phyloP scores from a whole-genome alignment of 2,113 vertebrate genomes.

The Nerophis lumbriciformis region DNA sequence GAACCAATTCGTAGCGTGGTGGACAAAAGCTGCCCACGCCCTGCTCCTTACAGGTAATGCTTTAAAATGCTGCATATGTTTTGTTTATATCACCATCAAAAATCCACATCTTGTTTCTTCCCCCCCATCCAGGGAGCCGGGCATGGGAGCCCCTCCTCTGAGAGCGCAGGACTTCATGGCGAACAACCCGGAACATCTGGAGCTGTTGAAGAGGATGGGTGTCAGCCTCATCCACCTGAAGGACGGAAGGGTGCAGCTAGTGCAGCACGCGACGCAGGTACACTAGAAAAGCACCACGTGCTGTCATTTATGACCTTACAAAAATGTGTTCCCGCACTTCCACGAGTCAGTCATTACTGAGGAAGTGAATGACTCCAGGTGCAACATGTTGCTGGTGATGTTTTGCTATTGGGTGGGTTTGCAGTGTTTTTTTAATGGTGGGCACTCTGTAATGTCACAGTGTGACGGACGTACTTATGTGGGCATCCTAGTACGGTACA shows the following conservation, averaged over 20 bases:
- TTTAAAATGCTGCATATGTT: not conserved
- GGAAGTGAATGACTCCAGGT: not conserved
- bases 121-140: constrained; percentile 62
- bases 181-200: constrained; percentile 94
- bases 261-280: constrained; percentile 96
- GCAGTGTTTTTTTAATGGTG: too few species aligned
- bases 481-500: too few species aligned
- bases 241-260: constrained; percentile 93
- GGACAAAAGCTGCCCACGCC: constrained; percentile 92
- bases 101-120: not conserved
- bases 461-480: too few species aligned
- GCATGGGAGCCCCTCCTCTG: constrained; percentile 81
- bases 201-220: constrained; percentile 96
- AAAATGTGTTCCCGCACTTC: not conserved
- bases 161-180: constrained; percentile 98
- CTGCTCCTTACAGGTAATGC: constrained; percentile 58
- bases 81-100: not conserved
- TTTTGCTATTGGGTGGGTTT: not conserved
- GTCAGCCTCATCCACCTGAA: constrained; percentile 97
- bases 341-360: not conserved
- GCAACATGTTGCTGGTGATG: not conserved
- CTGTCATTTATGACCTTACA: not conserved
- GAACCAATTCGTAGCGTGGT: constrained; percentile 95
- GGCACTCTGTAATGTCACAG: too few species aligned
- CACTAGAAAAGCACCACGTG: not conserved